Conservation (phyloP, 2,113 vertebrate genomes). For the Dermatemys mawii region DNA sequence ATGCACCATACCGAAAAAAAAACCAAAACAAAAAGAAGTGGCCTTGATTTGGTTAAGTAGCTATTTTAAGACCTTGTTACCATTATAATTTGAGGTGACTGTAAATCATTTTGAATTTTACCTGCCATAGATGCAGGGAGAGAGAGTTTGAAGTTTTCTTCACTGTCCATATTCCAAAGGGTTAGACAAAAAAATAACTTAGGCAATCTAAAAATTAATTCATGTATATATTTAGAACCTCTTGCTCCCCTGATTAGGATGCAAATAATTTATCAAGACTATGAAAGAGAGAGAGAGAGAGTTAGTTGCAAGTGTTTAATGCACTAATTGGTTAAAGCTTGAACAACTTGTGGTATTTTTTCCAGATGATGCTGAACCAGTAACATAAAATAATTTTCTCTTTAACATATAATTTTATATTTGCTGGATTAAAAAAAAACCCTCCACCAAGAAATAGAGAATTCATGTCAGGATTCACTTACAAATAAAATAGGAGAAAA, state of each 20-base stretch:
- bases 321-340: slow-evolving; percentile 56
- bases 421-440: neutral
- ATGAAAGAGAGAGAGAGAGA: neutral
- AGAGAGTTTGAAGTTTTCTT: neutral
- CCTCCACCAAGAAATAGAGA: rapidly evolving
- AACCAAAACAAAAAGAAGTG: slow-evolving; percentile 26
- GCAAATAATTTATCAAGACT: neutral
- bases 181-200: neutral
- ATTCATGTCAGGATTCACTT: neutral
- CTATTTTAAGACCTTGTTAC: slow-evolving; percentile 63
- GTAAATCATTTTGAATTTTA: slow-evolving; percentile 30
- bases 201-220: neutral
- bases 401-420: neutral
- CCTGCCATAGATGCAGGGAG: neutral
- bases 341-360: slow-evolving; percentile 27
- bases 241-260: neutral
- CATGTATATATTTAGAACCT: neutral
- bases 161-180: neutral
- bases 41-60: slow-evolving; percentile 71
- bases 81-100: slow-evolving; percentile 48
- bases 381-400: neutral
- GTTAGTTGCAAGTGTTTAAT: neutral
- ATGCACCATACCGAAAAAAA: slow-evolving; percentile 36
- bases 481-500: neutral
- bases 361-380: neutral